Percentiles rank a stretch among this genome's conserved stretches.
These are phyloP conservation scores for Anneissia japonica DNA, from an alignment of 35 echinoderm and acorn worm genomes.

Conservation along the genomic window DNA sequence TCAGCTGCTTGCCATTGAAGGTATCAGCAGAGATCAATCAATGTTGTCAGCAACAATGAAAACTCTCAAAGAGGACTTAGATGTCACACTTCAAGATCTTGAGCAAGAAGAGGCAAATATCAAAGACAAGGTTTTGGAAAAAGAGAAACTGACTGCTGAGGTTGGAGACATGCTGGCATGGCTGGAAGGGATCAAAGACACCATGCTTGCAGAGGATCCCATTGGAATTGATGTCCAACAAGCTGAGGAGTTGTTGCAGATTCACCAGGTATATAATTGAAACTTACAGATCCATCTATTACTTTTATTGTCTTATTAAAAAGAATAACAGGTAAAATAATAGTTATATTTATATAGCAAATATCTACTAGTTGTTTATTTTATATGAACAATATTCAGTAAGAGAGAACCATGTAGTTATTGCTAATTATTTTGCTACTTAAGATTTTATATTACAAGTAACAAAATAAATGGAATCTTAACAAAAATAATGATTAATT, in stretches of 20 bases:
- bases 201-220: conserved; percentile 5
- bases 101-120: neutral
- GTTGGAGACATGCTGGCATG: conserved; percentile 28
- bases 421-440: too few species aligned
- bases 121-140: neutral
- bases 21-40: neutral
- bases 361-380: too few species aligned
- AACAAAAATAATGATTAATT: too few species aligned
- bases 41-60: neutral
- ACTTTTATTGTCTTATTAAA: too few species aligned
- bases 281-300: too few species aligned
- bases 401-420: too few species aligned
- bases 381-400: too few species aligned
- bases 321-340: too few species aligned
- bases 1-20: neutral
- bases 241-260: conserved; percentile 27
- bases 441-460: too few species aligned
- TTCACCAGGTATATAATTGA: conserved; percentile 43
- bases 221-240: conserved; percentile 37
- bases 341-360: too few species aligned
- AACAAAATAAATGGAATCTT: too few species aligned
- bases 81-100: neutral
- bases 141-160: neutral
- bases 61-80: neutral
- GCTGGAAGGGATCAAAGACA: conserved; percentile 21